Evolutionary conservation across 1,140 invertebrate genomes (phyloP).

Genomic region (Capitella teleta): DNA sequence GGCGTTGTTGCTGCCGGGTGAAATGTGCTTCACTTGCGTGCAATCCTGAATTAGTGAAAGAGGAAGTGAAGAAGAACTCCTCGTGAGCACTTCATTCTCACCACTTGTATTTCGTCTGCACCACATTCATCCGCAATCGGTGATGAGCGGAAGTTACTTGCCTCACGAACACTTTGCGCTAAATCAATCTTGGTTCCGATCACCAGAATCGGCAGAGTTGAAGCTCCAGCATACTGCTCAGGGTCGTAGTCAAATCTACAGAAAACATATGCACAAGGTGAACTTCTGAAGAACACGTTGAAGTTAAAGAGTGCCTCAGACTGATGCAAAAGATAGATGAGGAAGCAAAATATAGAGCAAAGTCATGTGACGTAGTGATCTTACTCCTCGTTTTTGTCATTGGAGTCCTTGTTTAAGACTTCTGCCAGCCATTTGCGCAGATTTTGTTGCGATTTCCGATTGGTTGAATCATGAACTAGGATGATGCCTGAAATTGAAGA

Average conservation of each 20-base stretch:
- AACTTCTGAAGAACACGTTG: neutral
- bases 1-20: slow-evolving; percentile 72
- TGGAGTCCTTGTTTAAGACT: slow-evolving; percentile 67
- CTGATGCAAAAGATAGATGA: neutral
- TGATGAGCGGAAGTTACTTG: slow-evolving; percentile 45
- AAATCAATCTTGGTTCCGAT: slow-evolving; percentile 87
- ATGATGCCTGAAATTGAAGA: slow-evolving; percentile 60
- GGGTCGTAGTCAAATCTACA: slow-evolving; percentile 64
- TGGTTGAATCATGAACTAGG: slow-evolving; percentile 89
- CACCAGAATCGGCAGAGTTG: slow-evolving; percentile 83
- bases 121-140: slow-evolving; percentile 81
- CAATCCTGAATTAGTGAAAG: slow-evolving; percentile 52
- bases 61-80: neutral
- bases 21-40: slow-evolving; percentile 62
- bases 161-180: slow-evolving; percentile 50
- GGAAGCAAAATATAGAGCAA: neutral
- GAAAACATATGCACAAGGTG: neutral
- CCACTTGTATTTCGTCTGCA: slow-evolving; percentile 82
- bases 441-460: slow-evolving; percentile 89
- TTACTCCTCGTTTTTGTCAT: slow-evolving; percentile 15
- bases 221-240: slow-evolving; percentile 66
- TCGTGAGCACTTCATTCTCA: slow-evolving; percentile 22
- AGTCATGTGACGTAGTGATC: neutral
- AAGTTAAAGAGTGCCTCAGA: neutral
- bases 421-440: slow-evolving; percentile 85